phyloP scores from a whole-genome alignment of 2,888 invertebrate genomes.

The Hololepta plana region DNA sequence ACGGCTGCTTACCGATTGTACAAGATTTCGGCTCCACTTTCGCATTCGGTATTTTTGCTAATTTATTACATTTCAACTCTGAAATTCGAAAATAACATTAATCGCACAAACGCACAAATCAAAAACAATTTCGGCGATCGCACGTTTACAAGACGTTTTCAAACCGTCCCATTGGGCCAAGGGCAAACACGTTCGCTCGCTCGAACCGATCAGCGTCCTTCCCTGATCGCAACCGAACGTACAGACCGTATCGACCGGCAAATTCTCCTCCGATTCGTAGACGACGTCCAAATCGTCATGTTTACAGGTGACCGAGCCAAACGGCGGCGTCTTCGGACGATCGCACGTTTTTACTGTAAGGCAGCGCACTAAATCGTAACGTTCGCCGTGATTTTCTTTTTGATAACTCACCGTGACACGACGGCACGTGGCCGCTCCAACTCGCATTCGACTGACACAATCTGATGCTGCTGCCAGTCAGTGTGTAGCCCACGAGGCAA shows the following conservation, averaged over 20 bases:
- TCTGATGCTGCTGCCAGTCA: conserved; percentile 32
- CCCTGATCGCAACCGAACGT: conserved; percentile 44
- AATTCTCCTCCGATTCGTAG: conserved; percentile 19
- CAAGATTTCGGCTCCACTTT: conserved; percentile 34
- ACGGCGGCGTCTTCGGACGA: conserved; percentile 31
- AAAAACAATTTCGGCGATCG: conserved; percentile 37
- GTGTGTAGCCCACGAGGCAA: conserved; percentile 42
- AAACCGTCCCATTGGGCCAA: conserved; percentile 51
- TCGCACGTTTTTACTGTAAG: conserved; percentile 43
- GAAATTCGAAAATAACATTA: conserved; percentile 8
- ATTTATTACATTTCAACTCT: conserved; percentile 24
- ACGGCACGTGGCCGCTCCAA: conserved; percentile 46
- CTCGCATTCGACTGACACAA: conserved; percentile 42
- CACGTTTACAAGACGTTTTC: conserved; percentile 45
- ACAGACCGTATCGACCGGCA: conserved; percentile 45
- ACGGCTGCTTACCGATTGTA: conserved; percentile 32
- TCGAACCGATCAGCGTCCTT: conserved; percentile 41
- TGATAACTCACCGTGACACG: conserved; percentile 38
- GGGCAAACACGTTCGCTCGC: conserved; percentile 43
- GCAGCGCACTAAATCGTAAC: too few relatives aligned
- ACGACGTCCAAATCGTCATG: conserved; percentile 25
- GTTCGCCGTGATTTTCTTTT: too few relatives aligned
- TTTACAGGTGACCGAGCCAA: conserved; percentile 36
- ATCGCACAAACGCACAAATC: conserved; percentile 31
- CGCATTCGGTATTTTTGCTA: conserved; percentile 32